A percentile compares a stretch with the other conserved stretches of the same genome.
Conservation (phyloP, 1,140 invertebrate species). For the Tetranychus cinnabarinus region DNA sequence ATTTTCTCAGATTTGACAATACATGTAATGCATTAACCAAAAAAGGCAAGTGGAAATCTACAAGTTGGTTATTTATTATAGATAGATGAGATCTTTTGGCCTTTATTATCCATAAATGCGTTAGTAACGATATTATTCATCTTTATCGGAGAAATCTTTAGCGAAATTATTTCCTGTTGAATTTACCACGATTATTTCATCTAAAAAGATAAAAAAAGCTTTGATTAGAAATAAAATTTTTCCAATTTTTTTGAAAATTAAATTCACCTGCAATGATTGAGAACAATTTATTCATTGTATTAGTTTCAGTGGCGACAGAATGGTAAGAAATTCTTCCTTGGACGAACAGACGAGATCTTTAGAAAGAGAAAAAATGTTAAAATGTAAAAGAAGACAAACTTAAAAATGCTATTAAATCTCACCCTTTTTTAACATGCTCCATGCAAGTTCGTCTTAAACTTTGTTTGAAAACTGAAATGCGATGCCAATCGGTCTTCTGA, state of each 20-base stretch:
- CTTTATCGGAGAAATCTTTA: too few species aligned
- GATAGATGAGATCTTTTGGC: too few species aligned
- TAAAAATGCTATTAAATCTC: slow-evolving; percentile 5
- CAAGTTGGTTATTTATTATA: too few species aligned
- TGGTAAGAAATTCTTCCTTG: slow-evolving; percentile 59
- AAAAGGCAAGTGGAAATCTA: too few species aligned
- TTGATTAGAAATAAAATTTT: background rate
- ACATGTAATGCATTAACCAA: too few species aligned
- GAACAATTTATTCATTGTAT: slow-evolving; percentile 39
- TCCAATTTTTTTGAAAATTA: background rate
- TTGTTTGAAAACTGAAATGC: slow-evolving; percentile 63
- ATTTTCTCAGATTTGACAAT: too few species aligned
- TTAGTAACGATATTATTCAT: too few species aligned
- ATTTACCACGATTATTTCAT: background rate
- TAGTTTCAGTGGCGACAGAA: slow-evolving; percentile 51
- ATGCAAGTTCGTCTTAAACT: slow-evolving; percentile 46
- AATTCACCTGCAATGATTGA: slow-evolving; percentile 37
- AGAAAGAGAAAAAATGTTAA: background rate
- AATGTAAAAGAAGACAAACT: too few species aligned
- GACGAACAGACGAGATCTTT: slow-evolving; percentile 48
- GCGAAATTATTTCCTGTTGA: too few species aligned
- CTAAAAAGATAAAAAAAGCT: background rate
- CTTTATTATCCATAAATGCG: too few species aligned
- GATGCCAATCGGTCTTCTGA: slow-evolving; percentile 74
- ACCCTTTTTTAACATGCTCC: slow-evolving; percentile 50